Conservation (phyloP, 2,113 vertebrate genomes). For the Tachycineta bicolor region DNA sequence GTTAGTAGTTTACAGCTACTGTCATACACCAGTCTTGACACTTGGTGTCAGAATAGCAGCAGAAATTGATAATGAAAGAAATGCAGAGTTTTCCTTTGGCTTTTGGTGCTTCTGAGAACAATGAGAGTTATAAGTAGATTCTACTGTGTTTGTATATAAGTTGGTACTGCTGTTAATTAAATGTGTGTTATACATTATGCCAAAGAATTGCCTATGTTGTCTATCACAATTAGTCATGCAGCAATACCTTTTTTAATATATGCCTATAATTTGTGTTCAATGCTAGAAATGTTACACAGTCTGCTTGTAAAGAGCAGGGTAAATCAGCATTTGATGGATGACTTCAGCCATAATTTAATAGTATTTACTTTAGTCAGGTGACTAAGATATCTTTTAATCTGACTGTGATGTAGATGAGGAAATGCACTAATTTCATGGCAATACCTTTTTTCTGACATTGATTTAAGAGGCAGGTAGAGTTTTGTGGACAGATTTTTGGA, state of each 20-base stretch:
- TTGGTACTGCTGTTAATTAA: neutral
- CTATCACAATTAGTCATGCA: neutral
- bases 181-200: neutral
- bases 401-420: neutral
- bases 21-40: constrained; percentile 46
- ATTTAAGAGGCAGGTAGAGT: neutral
- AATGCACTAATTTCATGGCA: neutral
- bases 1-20: neutral
- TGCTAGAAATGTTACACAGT: neutral
- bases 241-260: neutral
- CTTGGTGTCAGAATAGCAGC: constrained; percentile 66
- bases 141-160: neutral
- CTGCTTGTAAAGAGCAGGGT: neutral
- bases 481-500: neutral
- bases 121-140: neutral
- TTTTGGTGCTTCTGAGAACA: neutral
- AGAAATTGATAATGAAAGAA: constrained; percentile 43
- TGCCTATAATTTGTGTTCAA: neutral
- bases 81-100: neutral
- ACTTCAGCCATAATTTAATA: neutral
- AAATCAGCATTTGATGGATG: neutral
- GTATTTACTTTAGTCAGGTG: neutral
- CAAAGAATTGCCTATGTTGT: neutral
- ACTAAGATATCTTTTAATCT: neutral
- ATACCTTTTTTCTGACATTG: neutral